Percentiles rank a stretch among this genome's conserved stretches.
These are phyloP conservation scores for Sylvicola cinctus DNA, from an alignment of 2,888 invertebrate species.

Conservation along the genomic window DNA sequence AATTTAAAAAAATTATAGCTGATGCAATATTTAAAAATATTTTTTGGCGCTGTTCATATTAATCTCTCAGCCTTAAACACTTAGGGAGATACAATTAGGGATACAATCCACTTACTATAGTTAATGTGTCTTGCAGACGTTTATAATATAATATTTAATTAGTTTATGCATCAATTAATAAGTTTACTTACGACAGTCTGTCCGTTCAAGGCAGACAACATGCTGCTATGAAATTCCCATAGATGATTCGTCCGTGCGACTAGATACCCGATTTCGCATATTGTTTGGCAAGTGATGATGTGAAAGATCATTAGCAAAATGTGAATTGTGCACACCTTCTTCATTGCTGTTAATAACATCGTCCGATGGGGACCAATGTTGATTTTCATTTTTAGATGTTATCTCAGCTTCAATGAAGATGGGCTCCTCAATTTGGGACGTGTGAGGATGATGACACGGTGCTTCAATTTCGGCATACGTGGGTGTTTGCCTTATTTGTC, in stretches of 20 bases:
- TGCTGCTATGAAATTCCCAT: constrained; percentile 7
- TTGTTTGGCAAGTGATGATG: neutral
- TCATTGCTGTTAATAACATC: neutral
- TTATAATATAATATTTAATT: no score
- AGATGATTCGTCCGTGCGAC: constrained; percentile 6
- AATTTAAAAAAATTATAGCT: no score
- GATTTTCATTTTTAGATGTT: constrained; percentile 4
- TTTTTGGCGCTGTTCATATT: no score
- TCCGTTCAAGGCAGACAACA: constrained; percentile 2
- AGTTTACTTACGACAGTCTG: constrained; percentile 4
- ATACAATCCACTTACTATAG: no score
- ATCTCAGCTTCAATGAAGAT: constrained; percentile 4
- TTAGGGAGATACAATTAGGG: no score
- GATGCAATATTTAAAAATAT: no score
- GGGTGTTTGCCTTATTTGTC: neutral
- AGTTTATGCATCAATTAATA: no score
- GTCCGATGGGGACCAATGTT: constrained; percentile 4
- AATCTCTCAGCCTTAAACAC: no score
- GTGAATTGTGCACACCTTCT: no score
- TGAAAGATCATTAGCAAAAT: no score
- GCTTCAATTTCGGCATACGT: neutral
- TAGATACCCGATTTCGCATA: constrained; percentile 1
- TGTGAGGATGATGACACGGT: neutral
- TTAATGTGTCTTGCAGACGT: no score
- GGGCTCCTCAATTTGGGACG: constrained; percentile 3